Evolutionary conservation across 2,888 invertebrate species (phyloP).

Genomic region (Standfussiana lucernea): DNA sequence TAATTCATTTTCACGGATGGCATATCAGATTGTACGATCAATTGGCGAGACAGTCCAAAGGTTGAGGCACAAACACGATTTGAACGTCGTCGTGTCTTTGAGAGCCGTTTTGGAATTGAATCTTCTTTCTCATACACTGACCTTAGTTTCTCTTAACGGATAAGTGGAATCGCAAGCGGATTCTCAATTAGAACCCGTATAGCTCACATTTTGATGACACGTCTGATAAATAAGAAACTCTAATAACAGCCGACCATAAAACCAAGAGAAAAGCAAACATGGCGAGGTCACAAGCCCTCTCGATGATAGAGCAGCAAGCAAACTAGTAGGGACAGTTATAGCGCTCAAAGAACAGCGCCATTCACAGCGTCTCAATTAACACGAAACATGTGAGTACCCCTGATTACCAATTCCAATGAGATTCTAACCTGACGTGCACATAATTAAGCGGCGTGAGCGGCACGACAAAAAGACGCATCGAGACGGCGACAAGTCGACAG

Average conservation of each 20-base stretch:
- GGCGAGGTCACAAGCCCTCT: slow-evolving; percentile 17
- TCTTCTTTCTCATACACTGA: background rate
- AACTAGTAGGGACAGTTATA: slow-evolving; percentile 31
- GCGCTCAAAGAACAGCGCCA: slow-evolving; percentile 33
- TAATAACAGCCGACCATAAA: slow-evolving; percentile 17
- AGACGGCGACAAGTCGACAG: slow-evolving; percentile 58
- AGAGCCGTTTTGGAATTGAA: slow-evolving; percentile 15
- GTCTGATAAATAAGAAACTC: slow-evolving; percentile 20
- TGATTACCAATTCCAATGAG: slow-evolving; percentile 62
- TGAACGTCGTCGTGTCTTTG: slow-evolving; percentile 2
- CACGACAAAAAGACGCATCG: slow-evolving; percentile 67
- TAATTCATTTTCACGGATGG: slow-evolving; percentile 43
- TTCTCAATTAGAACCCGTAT: background rate
- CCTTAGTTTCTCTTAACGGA: background rate
- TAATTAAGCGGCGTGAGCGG: slow-evolving; percentile 60
- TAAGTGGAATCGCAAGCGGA: background rate
- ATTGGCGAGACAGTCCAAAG: slow-evolving; percentile 38
- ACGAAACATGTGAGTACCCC: slow-evolving; percentile 50
- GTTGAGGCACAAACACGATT: slow-evolving; percentile 36
- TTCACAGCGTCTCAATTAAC: slow-evolving; percentile 55
- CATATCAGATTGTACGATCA: slow-evolving; percentile 46
- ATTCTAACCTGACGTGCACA: slow-evolving; percentile 60
- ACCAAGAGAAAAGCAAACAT: slow-evolving; percentile 10
- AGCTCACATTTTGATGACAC: background rate
- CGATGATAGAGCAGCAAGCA: slow-evolving; percentile 1